Evolutionary conservation across 2,113 vertebrate genomes (phyloP), one percentile per base, ranked within the genome.

Genomic region (Hippocampus barbouri): DNA sequence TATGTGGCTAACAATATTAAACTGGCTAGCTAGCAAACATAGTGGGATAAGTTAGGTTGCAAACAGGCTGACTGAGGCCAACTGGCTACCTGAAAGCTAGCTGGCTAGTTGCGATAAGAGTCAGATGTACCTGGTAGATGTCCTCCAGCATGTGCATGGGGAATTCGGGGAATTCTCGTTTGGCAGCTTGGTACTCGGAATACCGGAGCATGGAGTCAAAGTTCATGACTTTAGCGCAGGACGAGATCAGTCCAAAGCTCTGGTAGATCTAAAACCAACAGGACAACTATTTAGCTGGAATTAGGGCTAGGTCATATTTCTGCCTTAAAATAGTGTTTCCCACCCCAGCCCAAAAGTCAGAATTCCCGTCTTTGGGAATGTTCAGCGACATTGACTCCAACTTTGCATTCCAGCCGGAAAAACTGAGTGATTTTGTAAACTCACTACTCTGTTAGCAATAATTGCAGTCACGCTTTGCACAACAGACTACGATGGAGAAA

Each of bases 161-260:
- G 59, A 90, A 9, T 15, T 91, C 80, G 0, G 91, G 91, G 25
- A 90, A 77, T 11, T 73, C 77, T 30, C 79, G 71, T 59, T 68
- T 73, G 10, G 11, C 57, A 8, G 43, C 74, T 8, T 57, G 6
- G 68, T 78, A 89, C 71, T 91, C 89, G 0, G 86, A 89, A 64
- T 85, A 90, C 66, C 73, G 70, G 15, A 92, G 68, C 80, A 93
- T 65, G 70, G 30, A 73, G 66, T 57, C 38, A 49, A 92, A 92
- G 75, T 69, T 90, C 80, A 92, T 84, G 70, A 92, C 91, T 60
- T 92, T 91, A 30, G 73, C n/a, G 64, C 90, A 87, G 59, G 92
- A 93, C 0, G 87, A 89, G 66, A 86, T 85, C 30, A 93, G 87
- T 43, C 91, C 88, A 27, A 93, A 91, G 0, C 56, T 81, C 74